phyloP scores from a whole-genome alignment of 2,888 invertebrate species.

The Aspidiotus destructor region DNA sequence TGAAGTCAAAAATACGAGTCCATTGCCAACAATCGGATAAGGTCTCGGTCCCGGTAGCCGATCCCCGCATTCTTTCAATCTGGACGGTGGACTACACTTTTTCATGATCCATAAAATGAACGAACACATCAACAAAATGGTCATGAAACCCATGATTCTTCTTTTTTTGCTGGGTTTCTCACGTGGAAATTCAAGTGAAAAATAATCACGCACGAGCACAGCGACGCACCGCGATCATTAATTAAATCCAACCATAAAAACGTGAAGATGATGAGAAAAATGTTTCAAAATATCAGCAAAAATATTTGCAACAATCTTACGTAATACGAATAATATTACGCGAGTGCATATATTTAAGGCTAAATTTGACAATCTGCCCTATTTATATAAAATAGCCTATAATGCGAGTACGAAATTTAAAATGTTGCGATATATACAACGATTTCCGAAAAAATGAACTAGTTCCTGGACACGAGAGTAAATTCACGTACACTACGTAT shows the following conservation, averaged over 20 bases:
- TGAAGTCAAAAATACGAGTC: constrained; percentile 11
- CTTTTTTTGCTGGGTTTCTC: no score
- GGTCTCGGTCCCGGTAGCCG: constrained; percentile 11
- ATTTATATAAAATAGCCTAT: no score
- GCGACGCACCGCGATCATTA: no score
- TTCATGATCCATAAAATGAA: neutral
- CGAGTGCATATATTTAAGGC: no score
- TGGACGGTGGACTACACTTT: neutral
- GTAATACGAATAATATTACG: no score
- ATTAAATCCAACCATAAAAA: neutral
- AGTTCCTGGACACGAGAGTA: neutral
- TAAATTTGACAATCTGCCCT: no score
- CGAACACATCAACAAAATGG: neutral
- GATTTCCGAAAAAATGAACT: constrained; percentile 2
- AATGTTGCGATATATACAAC: neutral
- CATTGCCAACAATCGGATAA: constrained; percentile 14
- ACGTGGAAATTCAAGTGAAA: no score
- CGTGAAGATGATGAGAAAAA: neutral
- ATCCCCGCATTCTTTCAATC: neutral
- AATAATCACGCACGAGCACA: no score
- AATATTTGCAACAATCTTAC: neutral
- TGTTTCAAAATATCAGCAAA: neutral
- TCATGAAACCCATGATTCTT: neutral
- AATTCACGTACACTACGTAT: neutral
- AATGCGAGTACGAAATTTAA: no score